Base-by-base conservation (phyloP, 35 echinoderm and acorn worm genomes). In the Amphiura filiformis region DNA sequence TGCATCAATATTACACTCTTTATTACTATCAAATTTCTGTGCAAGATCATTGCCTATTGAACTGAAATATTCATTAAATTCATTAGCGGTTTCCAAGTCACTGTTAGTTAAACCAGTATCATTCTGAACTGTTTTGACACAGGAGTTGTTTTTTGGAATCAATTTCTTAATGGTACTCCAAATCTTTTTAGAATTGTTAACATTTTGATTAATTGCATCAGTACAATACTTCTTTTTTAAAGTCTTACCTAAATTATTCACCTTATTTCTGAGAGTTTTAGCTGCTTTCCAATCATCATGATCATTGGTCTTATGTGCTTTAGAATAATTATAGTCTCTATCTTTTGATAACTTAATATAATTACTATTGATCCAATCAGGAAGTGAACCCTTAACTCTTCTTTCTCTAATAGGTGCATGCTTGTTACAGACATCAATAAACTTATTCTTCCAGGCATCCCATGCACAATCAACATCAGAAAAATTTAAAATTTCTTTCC, bases 91-190 rank as follows among this genome's bases (percentile, higher is more conserved):
- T 78, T 78, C 35, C 15, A 15, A 26, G 35, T 34, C 76, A 0
- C 31, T 36, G 35, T 31, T 34, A 31, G 31, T 36, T 34, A 34
- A 34, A 36, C 31, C 18, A 32, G 31, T 78, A 36, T 17, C 35
- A 78, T 31, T 26, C 31, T 78, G 31, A 36, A 18, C 31, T 78
- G 76, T 34, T 14, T 36, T 78, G 17, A 47, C 41, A 78, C 0
- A 34, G 17, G 76, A 47, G 41, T 47, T 78, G 0, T 78, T 78
- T 3, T 31, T 36, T 18, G 32, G 78, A 23, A 39, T 39, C 18
- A 80, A 40, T 15, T 40, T 38, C 39, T 80, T 80, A 37, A 80
- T 37, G 7, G 78, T 80, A 30, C 15, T 80, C 78, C 78, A 80
- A 22, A 80, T 20, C 36, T 80, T 22, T 40, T 80, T 80, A 18